Conservation (phyloP, 2,113 vertebrate genomes). For the Mormyrus lacerda region DNA sequence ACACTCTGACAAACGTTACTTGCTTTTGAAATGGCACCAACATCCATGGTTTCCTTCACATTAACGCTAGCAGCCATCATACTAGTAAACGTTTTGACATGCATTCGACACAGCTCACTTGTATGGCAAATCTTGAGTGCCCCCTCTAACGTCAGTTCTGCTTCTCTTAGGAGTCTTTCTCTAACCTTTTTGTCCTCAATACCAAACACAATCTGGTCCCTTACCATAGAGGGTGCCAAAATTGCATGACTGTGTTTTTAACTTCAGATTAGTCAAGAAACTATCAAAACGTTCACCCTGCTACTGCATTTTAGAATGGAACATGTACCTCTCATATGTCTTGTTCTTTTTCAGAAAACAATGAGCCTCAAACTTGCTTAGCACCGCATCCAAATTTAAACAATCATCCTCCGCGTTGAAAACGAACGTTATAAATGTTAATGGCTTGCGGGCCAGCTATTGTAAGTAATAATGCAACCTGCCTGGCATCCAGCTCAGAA, state of each 20-base stretch:
- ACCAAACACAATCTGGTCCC: not conserved
- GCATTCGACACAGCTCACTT: not conserved
- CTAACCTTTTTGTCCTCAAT: not conserved
- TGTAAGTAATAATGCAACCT: not conserved
- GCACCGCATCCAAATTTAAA: not conserved
- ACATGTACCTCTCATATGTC: not conserved
- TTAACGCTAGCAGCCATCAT: not conserved
- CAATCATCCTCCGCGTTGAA: not conserved
- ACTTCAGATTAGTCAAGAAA: not conserved
- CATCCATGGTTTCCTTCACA: not conserved
- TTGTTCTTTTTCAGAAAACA: not conserved
- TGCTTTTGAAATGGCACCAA: not conserved
- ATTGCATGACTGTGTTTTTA: not conserved
- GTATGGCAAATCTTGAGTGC: not conserved
- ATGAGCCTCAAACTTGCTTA: not conserved
- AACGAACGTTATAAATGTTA: not conserved
- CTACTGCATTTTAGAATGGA: not conserved
- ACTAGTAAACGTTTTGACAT: not conserved
- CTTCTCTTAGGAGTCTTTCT: not conserved
- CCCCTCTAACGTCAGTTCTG: not conserved
- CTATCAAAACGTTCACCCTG: not conserved
- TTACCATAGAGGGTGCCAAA: not conserved
- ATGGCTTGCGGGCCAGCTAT: not conserved
- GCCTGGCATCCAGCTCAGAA: not conserved
- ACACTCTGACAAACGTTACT: not conserved